phyloP scores from a whole-genome alignment of 2,888 invertebrate species.

The Chelonus formosanus region DNA sequence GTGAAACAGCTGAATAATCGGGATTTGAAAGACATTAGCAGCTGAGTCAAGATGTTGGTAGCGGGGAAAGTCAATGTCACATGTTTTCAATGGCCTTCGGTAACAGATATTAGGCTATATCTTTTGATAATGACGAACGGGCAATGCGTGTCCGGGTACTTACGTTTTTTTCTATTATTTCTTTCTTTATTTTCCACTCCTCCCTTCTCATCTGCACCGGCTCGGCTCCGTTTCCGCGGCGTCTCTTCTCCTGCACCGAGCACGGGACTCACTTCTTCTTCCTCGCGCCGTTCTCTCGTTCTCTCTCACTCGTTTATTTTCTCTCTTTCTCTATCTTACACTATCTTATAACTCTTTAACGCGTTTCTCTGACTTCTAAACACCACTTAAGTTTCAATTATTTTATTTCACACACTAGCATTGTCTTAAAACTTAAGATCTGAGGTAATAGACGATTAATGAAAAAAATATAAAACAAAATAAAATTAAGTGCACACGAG shows the following conservation, averaged over 20 bases:
- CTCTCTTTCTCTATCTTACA: conserved; percentile 12
- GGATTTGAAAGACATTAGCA: conserved; percentile 4
- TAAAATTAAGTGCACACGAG: conserved; percentile 19
- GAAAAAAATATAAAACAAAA: conserved; percentile 24
- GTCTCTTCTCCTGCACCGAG: conserved; percentile 34
- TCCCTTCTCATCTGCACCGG: conserved; percentile 35
- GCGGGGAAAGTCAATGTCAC: conserved; percentile 44
- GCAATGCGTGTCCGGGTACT: conserved; percentile 43
- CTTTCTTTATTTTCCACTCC: conserved; percentile 13
- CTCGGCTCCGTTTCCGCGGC: conserved; percentile 43
- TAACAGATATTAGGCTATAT: conserved; percentile 30
- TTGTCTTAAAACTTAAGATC: conserved; percentile 45
- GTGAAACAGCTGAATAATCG: not conserved
- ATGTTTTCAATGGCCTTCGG: conserved; percentile 17
- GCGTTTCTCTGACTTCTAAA: conserved; percentile 7
- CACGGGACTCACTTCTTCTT: conserved; percentile 34
- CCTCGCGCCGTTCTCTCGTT: conserved; percentile 17
- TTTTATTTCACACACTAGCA: conserved; percentile 51
- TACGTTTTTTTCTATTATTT: conserved; percentile 43
- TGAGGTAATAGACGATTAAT: conserved; percentile 32
- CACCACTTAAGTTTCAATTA: conserved; percentile 22
- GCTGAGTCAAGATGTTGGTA: conserved; percentile 18
- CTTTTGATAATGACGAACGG: conserved; percentile 38
- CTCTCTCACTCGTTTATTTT: conserved; percentile 1
- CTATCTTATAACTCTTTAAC: conserved; percentile 1